Conservation (phyloP, 64 coral and sea anemone species). For the Montipora capricornis region DNA sequence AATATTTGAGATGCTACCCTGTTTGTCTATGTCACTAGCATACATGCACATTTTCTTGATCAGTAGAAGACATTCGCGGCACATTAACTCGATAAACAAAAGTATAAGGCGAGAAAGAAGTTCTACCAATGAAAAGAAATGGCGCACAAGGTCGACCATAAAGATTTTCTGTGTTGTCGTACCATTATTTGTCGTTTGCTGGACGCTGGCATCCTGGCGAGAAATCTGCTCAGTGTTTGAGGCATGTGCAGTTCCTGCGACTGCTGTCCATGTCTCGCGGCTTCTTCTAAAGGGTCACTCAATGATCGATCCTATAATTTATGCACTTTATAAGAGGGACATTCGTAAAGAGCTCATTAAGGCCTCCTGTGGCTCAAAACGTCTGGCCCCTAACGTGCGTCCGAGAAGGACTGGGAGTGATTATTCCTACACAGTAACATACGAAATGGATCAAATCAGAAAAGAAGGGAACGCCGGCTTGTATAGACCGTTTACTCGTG, state of each 20-base stretch:
- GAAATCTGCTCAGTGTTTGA: conserved; percentile 50
- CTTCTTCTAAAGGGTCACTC: conserved; percentile 81
- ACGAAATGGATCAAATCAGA: background rate
- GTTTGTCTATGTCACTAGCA: conserved; percentile 48
- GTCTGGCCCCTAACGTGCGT: background rate
- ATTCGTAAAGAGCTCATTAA: conserved; percentile 63
- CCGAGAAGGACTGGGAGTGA: conserved; percentile 20
- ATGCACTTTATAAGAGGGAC: conserved; percentile 74
- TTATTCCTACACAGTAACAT: conserved; percentile 20
- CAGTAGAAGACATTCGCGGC: conserved; percentile 49
- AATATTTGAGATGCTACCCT: conserved; percentile 53
- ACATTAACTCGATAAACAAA: conserved; percentile 49
- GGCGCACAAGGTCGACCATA: conserved; percentile 54
- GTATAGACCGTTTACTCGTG: background rate
- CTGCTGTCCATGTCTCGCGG: conserved; percentile 52
- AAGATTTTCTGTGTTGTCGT: conserved; percentile 72
- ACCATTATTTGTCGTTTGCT: conserved; percentile 68
- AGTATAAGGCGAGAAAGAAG: conserved; percentile 17
- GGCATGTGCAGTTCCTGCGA: conserved; percentile 37
- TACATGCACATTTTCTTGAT: conserved; percentile 76
- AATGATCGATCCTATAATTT: conserved; percentile 79
- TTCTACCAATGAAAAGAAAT: conserved; percentile 22
- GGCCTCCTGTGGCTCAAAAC: background rate
- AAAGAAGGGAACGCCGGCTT: background rate
- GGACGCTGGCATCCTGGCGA: conserved; percentile 52